phyloP scores from a whole-genome alignment of 2,888 invertebrate species.

The Sphinx pinastri region DNA sequence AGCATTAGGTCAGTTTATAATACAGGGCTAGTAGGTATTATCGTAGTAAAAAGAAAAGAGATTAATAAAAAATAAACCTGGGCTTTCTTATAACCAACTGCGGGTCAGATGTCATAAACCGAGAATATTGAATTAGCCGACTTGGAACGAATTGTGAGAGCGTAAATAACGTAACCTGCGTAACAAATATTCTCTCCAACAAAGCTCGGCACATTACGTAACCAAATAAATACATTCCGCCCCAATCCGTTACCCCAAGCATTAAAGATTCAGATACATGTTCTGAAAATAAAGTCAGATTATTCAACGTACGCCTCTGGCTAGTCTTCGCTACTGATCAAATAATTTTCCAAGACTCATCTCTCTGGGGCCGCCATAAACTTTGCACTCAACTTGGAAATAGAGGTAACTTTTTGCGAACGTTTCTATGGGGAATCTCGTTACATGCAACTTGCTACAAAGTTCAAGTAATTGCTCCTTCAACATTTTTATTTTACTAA shows the following conservation, averaged over 20 bases:
- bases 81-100: background rate
- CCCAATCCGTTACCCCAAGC: constrained; percentile 16
- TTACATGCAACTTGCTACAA: background rate
- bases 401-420: background rate
- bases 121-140: constrained; percentile 4
- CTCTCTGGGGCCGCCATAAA: constrained; percentile 9
- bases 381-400: background rate
- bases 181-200: constrained; percentile 16
- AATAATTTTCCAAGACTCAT: constrained; percentile 11
- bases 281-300: constrained; percentile 21
- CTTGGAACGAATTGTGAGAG: background rate
- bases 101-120: background rate
- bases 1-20: too few relatives aligned
- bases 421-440: background rate
- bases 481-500: background rate
- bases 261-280: constrained; percentile 24
- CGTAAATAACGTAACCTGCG: background rate
- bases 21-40: too few relatives aligned
- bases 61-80: background rate
- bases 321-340: constrained; percentile 12
- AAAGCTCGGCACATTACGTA: constrained; percentile 17
- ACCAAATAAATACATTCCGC: constrained; percentile 6
- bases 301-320: constrained; percentile 10
- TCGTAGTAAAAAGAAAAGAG: background rate
- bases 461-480: background rate